These are phyloP conservation scores for Percopsis transmontana DNA, from an alignment of 2,113 vertebrate species.

Conservation along the genomic window DNA sequence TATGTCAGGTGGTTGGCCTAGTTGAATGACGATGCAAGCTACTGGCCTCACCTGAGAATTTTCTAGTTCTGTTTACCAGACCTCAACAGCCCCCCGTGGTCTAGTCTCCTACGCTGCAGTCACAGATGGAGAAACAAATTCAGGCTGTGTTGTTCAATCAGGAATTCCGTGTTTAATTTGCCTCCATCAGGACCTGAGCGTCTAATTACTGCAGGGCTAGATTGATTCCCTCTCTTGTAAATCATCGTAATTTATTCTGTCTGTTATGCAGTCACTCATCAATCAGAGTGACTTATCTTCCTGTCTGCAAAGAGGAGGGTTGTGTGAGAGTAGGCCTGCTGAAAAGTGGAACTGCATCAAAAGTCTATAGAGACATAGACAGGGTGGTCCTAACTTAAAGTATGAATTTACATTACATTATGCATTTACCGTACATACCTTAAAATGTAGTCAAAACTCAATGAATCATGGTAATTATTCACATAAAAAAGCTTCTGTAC, in stretches of 20 bases:
- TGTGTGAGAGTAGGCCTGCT: too few species aligned
- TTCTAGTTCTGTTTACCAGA: background rate
- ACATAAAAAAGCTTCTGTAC: background rate
- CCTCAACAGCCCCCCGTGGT: background rate
- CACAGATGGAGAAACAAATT: constrained; percentile 41
- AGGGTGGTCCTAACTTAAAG: too few species aligned
- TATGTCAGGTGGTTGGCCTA: background rate
- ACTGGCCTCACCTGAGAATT: background rate
- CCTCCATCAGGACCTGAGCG: background rate
- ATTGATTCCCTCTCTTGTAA: constrained; percentile 1
- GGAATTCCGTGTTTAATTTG: constrained; percentile 28
- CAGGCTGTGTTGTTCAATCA: constrained; percentile 36
- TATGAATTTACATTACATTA: too few species aligned
- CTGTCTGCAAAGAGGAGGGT: too few species aligned
- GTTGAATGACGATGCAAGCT: background rate
- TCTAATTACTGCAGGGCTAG: constrained; percentile 6
- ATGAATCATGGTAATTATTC: background rate
- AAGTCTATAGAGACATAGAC: too few species aligned
- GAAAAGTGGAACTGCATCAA: too few species aligned
- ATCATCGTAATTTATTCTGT: constrained; percentile 16
- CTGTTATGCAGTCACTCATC: background rate
- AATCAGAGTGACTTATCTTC: background rate
- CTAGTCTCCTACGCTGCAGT: constrained; percentile 15
- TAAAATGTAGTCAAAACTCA: constrained; percentile 9
- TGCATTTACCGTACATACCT: background rate